Conservation (phyloP, 92 coral and sea anemone species). For the Nematostella vectensis region DNA sequence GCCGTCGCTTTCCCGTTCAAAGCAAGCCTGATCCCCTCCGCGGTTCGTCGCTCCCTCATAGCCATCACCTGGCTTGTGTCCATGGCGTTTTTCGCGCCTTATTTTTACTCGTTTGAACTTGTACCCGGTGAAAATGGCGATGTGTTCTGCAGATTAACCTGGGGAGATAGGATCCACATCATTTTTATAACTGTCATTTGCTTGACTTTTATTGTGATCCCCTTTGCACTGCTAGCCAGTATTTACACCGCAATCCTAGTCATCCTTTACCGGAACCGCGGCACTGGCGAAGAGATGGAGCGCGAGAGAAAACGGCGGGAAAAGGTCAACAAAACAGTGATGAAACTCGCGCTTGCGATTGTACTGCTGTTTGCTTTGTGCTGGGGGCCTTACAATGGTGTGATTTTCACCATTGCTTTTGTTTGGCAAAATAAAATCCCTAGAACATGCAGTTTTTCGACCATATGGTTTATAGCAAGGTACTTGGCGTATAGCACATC, state of each 20-base stretch:
- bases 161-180: not conserved
- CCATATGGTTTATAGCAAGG: not conserved
- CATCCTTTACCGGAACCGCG: not conserved
- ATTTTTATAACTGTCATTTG: not conserved
- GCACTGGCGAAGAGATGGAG: not conserved
- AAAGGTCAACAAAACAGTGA: not conserved
- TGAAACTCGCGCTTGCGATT: not conserved
- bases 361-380: not conserved
- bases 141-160: not conserved
- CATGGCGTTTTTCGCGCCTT: not conserved
- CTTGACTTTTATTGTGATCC: not conserved
- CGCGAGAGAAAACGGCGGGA: not conserved
- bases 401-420: not conserved
- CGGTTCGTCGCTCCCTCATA: not conserved
- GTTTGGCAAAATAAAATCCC: not conserved
- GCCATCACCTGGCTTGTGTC: not conserved
- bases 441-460: not conserved
- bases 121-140: not conserved
- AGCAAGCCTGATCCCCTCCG: not conserved
- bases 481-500: not conserved
- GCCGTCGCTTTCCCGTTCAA: not conserved
- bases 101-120: not conserved
- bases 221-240: not conserved
- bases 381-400: not conserved
- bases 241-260: not conserved